Evolutionary conservation across 92 coral and sea anemone genomes (phyloP).

Genomic region (Ricordea florida): DNA sequence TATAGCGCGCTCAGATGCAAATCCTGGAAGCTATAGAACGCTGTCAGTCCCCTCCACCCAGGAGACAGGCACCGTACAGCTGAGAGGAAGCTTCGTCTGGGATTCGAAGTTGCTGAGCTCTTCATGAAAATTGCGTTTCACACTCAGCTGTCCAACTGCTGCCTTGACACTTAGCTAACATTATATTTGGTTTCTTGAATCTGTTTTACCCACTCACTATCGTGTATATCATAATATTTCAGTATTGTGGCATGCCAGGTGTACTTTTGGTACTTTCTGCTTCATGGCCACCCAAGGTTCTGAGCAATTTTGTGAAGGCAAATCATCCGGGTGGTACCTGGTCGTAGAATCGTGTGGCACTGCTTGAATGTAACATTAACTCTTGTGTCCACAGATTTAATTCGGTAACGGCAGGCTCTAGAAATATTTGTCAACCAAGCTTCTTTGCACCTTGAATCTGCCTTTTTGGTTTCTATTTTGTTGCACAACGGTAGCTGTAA

Average conservation of each 20-base stretch:
- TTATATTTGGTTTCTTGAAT: slow-evolving; percentile 10
- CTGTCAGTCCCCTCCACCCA: slow-evolving; percentile 43
- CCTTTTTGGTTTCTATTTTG: neutral
- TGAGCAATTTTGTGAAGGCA: neutral
- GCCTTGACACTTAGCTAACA: slow-evolving; percentile 2
- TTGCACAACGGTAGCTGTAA: slow-evolving; percentile 1
- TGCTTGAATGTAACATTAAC: no score
- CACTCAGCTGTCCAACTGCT: neutral
- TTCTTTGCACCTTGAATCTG: no score
- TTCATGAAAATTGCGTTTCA: no score
- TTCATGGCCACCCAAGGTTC: neutral
- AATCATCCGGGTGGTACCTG: neutral
- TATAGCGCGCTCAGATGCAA: slow-evolving; percentile 70
- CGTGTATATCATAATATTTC: neutral
- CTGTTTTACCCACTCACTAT: slow-evolving; percentile 13
- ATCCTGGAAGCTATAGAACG: slow-evolving; percentile 55
- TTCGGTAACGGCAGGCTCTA: no score
- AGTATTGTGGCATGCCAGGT: slow-evolving; percentile 25
- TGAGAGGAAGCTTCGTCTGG: neutral
- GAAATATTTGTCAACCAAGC: no score
- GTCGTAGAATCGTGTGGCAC: no score
- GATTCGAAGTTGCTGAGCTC: slow-evolving; percentile 1
- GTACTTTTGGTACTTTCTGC: slow-evolving; percentile 22
- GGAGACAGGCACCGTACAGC: slow-evolving; percentile 28
- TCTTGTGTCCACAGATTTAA: no score